Evolutionary conservation across 2,888 invertebrate species (phyloP).

Genomic region (Drosophila niveifrons): DNA sequence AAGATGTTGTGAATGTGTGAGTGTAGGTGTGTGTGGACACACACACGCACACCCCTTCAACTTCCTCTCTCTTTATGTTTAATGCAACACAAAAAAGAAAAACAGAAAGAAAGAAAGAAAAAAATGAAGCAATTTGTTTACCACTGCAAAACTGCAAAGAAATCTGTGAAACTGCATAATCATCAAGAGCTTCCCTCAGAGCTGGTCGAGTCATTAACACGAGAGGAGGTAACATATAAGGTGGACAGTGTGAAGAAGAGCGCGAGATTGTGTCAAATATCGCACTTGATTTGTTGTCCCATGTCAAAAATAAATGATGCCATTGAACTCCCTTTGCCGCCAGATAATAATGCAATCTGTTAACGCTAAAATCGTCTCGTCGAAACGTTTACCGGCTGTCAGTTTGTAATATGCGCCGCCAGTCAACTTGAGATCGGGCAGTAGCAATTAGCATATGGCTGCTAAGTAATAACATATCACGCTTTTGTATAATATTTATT

Average conservation of each 20-base stretch:
- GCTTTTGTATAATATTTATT: constrained; percentile 6
- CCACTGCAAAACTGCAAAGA: constrained; percentile 20
- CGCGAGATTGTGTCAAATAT: constrained; percentile 8
- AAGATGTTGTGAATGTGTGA: constrained; percentile 56
- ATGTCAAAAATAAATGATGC: constrained; percentile 52
- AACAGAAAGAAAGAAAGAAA: not conserved
- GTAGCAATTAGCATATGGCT: constrained; percentile 64
- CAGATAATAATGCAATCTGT: constrained; percentile 41
- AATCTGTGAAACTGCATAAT: constrained; percentile 51
- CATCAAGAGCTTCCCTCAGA: constrained; percentile 29
- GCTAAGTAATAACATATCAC: constrained; percentile 54
- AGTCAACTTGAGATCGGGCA: constrained; percentile 46
- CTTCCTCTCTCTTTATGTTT: constrained; percentile 47
- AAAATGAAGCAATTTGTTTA: constrained; percentile 44
- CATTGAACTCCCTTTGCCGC: constrained; percentile 60
- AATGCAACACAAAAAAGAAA: constrained; percentile 17
- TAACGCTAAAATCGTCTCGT: constrained; percentile 19
- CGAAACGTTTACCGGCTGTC: constrained; percentile 44
- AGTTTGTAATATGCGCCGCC: constrained; percentile 18
- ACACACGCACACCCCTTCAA: constrained; percentile 9
- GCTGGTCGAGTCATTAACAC: constrained; percentile 52
- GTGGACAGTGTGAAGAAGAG: not conserved
- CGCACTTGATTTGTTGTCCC: constrained; percentile 25
- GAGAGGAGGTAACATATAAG: not conserved
- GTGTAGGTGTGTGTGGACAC: constrained; percentile 21